Evolutionary conservation across 2,113 vertebrate genomes (phyloP).

Genomic region (Thunnus maccoyii): DNA sequence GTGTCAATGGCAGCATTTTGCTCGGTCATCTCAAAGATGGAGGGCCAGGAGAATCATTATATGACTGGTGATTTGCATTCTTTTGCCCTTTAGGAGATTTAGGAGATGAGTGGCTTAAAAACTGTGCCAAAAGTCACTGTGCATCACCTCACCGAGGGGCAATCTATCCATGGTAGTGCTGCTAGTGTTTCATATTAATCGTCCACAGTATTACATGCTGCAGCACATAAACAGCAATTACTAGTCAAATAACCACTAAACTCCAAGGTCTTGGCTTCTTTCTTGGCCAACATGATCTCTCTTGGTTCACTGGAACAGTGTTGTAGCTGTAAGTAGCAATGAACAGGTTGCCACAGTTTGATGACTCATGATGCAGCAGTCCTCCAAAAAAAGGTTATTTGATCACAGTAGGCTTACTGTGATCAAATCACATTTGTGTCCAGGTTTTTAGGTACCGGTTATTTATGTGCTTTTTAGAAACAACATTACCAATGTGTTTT

Average conservation of each 20-base stretch:
- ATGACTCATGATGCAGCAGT: slow-evolving; percentile 53
- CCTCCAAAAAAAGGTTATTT: not conserved
- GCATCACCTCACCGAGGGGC: slow-evolving; percentile 42
- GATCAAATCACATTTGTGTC: slow-evolving; percentile 12
- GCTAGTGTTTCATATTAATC: slow-evolving; percentile 19
- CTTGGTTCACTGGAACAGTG: slow-evolving; percentile 26
- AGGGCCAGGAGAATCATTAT: slow-evolving; percentile 34
- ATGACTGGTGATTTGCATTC: slow-evolving; percentile 48
- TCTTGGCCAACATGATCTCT: not conserved
- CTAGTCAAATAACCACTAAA: slow-evolving; percentile 18
- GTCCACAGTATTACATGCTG: slow-evolving; percentile 12
- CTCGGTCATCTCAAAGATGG: slow-evolving; percentile 33
- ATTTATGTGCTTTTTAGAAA: not conserved
- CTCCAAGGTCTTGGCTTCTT: slow-evolving; percentile 31
- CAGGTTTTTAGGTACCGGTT: not conserved
- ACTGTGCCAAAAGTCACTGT: slow-evolving; percentile 50
- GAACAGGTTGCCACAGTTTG: slow-evolving; percentile 27
- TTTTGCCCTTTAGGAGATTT: slow-evolving; percentile 49
- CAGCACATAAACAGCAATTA: slow-evolving; percentile 2
- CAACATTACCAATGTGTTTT: not conserved
- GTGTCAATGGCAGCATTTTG: slow-evolving; percentile 20
- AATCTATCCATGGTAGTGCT: slow-evolving; percentile 16
- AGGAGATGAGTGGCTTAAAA: slow-evolving; percentile 26
- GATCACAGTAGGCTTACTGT: slow-evolving; percentile 1
- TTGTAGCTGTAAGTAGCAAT: slow-evolving; percentile 21